Evolutionary conservation across 2,888 invertebrate genomes (phyloP).

Genomic region (Apotomis betuletana): DNA sequence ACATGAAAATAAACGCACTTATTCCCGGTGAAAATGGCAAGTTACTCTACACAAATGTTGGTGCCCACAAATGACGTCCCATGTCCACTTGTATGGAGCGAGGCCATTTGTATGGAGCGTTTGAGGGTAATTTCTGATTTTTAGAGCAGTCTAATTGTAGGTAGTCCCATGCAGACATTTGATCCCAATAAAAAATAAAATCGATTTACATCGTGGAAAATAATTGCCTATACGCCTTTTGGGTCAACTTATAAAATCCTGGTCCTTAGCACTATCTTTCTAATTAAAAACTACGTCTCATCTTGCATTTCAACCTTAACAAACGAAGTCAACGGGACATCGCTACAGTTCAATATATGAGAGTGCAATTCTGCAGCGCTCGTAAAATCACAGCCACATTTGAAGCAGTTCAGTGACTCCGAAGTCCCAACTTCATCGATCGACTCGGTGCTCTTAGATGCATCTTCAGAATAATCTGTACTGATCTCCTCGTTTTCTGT

Average conservation of each 20-base stretch:
- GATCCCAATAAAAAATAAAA: too few relatives aligned
- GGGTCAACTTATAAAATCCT: not conserved
- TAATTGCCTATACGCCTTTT: not conserved
- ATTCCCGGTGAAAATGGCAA: too few relatives aligned
- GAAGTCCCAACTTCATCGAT: not conserved
- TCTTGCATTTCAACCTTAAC: conserved; percentile 29
- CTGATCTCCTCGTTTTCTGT: not conserved
- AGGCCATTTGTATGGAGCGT: too few relatives aligned
- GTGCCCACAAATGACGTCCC: too few relatives aligned
- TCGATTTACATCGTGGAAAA: too few relatives aligned
- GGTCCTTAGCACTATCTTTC: too few relatives aligned
- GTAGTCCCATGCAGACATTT: too few relatives aligned
- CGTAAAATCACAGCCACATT: conserved; percentile 30
- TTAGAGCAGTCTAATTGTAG: too few relatives aligned
- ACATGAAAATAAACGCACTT: too few relatives aligned
- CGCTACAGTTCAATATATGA: conserved; percentile 36
- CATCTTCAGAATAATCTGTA: not conserved
- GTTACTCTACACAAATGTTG: too few relatives aligned
- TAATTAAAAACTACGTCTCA: not conserved
- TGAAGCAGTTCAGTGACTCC: conserved; percentile 25
- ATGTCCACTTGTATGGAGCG: too few relatives aligned
- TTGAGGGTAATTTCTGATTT: too few relatives aligned
- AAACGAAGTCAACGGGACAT: not conserved
- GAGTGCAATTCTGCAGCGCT: conserved; percentile 25
- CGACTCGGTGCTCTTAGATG: not conserved